phyloP scores from a whole-genome alignment of 2,797 vertebrate species.

The Paramormyrops hopkinsi region DNA sequence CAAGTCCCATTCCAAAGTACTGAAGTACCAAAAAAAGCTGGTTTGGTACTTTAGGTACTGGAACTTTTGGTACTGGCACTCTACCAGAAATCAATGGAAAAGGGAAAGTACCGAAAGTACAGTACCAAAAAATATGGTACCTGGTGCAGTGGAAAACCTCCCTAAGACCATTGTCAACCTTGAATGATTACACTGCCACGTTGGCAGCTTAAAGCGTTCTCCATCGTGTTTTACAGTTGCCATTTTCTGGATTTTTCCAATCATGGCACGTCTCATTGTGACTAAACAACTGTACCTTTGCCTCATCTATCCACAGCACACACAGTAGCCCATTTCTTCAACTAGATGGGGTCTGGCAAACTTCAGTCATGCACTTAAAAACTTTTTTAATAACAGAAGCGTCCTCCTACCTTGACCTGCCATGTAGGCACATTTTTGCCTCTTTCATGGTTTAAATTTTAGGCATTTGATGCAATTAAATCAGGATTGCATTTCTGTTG shows the following conservation, averaged over 20 bases:
- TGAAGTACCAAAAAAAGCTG: not conserved
- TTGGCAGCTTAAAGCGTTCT: not conserved
- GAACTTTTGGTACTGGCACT: not conserved
- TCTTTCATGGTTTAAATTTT: not conserved
- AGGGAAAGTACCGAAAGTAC: not conserved
- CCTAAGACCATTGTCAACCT: not conserved
- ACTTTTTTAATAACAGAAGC: not conserved
- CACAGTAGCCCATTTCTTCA: not conserved
- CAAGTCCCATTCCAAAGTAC: not conserved
- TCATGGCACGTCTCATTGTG: not conserved
- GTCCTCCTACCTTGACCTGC: not conserved
- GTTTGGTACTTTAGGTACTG: not conserved
- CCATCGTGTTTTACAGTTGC: not conserved
- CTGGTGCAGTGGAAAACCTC: not conserved
- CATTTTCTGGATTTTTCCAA: not conserved
- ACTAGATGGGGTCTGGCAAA: not conserved
- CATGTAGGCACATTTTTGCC: not conserved
- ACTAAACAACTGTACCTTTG: not conserved
- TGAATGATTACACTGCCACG: not conserved
- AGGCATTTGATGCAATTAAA: not conserved
- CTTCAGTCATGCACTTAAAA: not conserved
- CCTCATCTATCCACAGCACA: not conserved
- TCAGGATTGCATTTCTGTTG: not conserved
- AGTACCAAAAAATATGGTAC: not conserved
- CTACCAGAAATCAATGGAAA: not conserved